These are phyloP conservation scores for Pogonomyrmex barbatus DNA, from an alignment of 1,140 invertebrate genomes.

Conservation along the genomic window DNA sequence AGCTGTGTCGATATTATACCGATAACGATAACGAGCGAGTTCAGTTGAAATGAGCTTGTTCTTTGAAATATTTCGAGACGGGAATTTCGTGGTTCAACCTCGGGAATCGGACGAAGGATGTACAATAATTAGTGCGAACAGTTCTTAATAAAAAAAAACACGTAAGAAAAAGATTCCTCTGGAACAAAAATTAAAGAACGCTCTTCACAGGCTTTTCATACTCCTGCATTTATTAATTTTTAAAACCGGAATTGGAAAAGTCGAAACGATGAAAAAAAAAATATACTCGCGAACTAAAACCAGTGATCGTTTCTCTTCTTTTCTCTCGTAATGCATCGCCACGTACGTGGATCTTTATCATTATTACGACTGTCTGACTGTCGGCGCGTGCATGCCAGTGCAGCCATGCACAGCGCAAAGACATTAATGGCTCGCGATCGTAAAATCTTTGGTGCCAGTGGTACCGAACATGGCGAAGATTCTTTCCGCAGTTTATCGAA, in stretches of 20 bases:
- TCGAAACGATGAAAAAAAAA: background rate
- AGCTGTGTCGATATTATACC: slow-evolving; percentile 18
- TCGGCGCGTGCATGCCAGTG: slow-evolving; percentile 58
- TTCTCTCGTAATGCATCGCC: slow-evolving; percentile 35
- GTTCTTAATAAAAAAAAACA: background rate
- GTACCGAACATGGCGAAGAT: slow-evolving; percentile 16
- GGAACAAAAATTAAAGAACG: background rate
- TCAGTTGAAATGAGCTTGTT: slow-evolving; percentile 11
- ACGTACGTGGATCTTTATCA: slow-evolving; percentile 76
- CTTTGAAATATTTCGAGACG: slow-evolving; percentile 1
- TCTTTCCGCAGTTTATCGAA: slow-evolving; percentile 68
- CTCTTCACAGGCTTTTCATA: background rate
- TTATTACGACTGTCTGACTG: slow-evolving; percentile 77
- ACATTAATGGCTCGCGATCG: slow-evolving; percentile 70
- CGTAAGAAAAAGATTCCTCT: background rate
- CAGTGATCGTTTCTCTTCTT: background rate
- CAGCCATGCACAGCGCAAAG: slow-evolving; percentile 43
- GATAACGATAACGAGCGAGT: slow-evolving; percentile 25
- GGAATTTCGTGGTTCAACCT: slow-evolving; percentile 8
- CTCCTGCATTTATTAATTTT: background rate
- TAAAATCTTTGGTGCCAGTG: slow-evolving; percentile 58
- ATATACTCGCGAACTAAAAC: background rate
- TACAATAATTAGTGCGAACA: background rate
- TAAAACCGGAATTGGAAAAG: background rate
- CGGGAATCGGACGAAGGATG: background rate